Evolutionary conservation across 2,113 vertebrate genomes (phyloP).

Genomic region (Peromyscus californicus): DNA sequence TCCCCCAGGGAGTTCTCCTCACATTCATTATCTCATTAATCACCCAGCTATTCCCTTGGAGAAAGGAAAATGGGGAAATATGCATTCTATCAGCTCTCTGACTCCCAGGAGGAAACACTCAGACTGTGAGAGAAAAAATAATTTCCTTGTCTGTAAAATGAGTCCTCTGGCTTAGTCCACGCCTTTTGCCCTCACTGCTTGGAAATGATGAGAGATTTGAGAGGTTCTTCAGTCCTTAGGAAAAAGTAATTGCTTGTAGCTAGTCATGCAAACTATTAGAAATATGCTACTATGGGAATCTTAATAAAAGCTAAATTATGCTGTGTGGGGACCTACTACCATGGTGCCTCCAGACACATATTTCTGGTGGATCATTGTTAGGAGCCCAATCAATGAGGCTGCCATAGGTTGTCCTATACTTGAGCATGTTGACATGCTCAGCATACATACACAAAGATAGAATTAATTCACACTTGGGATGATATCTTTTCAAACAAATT

Average conservation of each 20-base stretch:
- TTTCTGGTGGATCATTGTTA: not conserved
- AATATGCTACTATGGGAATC: not conserved
- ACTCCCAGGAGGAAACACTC: constrained; percentile 54
- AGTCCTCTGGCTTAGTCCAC: constrained; percentile 10
- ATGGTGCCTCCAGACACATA: not conserved
- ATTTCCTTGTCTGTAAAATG: constrained; percentile 71
- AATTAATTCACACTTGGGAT: not conserved
- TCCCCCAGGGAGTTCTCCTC: constrained; percentile 61
- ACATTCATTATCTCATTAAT: constrained; percentile 75
- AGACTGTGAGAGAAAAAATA: constrained; percentile 53
- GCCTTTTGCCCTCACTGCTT: constrained; percentile 38
- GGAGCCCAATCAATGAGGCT: not conserved
- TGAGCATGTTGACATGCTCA: not conserved
- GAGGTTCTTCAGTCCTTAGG: constrained; percentile 48
- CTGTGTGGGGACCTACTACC: not conserved
- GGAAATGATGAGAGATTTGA: constrained; percentile 40
- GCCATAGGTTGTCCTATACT: not conserved
- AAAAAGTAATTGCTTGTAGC: constrained; percentile 49
- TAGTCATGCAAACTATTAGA: constrained; percentile 58
- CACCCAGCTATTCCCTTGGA: constrained; percentile 50
- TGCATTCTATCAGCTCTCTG: not conserved
- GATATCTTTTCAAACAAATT: constrained; percentile 7
- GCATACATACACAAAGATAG: not conserved
- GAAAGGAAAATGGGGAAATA: constrained; percentile 53
- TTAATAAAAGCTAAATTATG: constrained; percentile 55